Base-by-base conservation (phyloP, 2,888 invertebrate species). In the Steinernema scapterisci region DNA sequence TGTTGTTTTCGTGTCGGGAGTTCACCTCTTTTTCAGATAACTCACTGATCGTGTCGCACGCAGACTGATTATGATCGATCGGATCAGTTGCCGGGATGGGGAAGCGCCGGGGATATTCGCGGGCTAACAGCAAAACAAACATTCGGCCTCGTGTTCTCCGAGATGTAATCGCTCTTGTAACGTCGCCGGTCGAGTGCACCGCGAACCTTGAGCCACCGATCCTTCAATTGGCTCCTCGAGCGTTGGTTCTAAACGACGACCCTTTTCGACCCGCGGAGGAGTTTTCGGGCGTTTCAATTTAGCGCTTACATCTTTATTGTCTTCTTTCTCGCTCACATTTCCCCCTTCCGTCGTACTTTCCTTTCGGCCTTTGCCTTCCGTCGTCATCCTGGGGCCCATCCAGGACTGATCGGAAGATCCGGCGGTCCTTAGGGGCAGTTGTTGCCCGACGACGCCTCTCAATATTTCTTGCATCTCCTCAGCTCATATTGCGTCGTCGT, bases 21-120 rank as follows among this genome's bases (percentile, higher is more conserved):
- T 46, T 9, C 70, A 23, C 43, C 72, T 44, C 31, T 38, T 38
- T 38, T 38, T 38, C 38, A 38, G 38, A 3, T 38, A 6, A 9
- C 38, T 38, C 9, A 38, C 38, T 38, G 38, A 38, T 38, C 38
- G 38, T 9, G 5, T 9, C 9, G 38, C 9, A n/a, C n/a, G n/a
- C n/a, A n/a, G 21, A 70, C 38, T 70, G 44, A 23, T 70, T 71
- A 25, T 72, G 51, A 43, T 72, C 44, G 54, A 72, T 72, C 63
- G 63, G 63, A 51, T 72, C 72, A 44, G 9, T 45, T 38, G 23
- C 45, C 45, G 52, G 38, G 38, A 52, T 21, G 25, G 63, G 63
- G 31, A 25, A 63, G 16, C 11, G 63, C 27, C 38, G 38, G 9
- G 38, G 38, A 38, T 38, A 3, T 48, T 48, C 7, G 31, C 23